A percentile compares a stretch with the other conserved stretches of the same genome.
phyloP scores from a whole-genome alignment of 92 coral and sea anemone species.

The Phenganax marumi region DNA sequence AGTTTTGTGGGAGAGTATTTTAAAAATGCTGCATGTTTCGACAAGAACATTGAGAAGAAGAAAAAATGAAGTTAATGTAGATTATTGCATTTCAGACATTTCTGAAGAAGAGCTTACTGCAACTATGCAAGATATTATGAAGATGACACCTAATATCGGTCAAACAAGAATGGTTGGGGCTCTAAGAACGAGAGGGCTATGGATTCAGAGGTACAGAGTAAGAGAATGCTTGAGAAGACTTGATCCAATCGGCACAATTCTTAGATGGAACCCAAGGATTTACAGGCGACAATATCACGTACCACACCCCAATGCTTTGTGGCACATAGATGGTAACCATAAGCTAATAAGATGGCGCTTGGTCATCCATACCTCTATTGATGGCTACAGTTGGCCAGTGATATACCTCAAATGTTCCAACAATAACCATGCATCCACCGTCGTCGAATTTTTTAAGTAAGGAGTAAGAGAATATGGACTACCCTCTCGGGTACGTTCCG shows the following conservation, averaged over 20 bases:
- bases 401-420: slow-evolving; percentile 15
- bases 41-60: too few relatives aligned
- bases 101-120: too few relatives aligned
- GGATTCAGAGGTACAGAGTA: slow-evolving; percentile 4
- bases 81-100: too few relatives aligned
- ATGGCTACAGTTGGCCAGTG: slow-evolving; percentile 11
- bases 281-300: slow-evolving; percentile 8
- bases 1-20: too few relatives aligned
- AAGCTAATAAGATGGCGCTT: slow-evolving; percentile 20
- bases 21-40: too few relatives aligned
- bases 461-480: slow-evolving; percentile 10
- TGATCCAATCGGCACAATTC: slow-evolving; percentile 23
- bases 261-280: slow-evolving; percentile 12
- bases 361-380: slow-evolving; percentile 15
- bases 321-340: slow-evolving; percentile 20
- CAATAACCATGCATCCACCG: slow-evolving; percentile 15
- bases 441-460: background rate
- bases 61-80: too few relatives aligned
- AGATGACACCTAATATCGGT: slow-evolving; percentile 7
- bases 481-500: background rate
- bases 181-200: slow-evolving; percentile 11
- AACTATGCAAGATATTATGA: background rate
- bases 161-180: slow-evolving; percentile 23
- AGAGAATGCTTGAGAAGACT: background rate
- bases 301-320: slow-evolving; percentile 9